phyloP scores from a whole-genome alignment of 2,888 invertebrate species.

The Xylota sylvarum region DNA sequence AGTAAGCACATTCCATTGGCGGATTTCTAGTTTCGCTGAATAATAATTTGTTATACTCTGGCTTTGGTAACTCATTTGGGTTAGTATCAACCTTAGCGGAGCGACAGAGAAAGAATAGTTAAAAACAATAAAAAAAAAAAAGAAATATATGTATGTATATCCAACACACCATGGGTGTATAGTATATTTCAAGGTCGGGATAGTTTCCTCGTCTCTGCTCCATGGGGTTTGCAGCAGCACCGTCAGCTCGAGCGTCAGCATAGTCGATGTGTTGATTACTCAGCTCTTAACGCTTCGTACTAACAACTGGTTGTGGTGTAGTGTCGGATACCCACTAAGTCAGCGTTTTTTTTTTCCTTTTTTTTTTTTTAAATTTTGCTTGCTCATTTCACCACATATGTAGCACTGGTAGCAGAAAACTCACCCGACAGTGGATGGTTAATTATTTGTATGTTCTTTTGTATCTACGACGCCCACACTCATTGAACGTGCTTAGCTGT shows the following conservation, averaged over 20 bases:
- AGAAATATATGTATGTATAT: background rate
- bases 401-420: constrained; percentile 17
- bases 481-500: background rate
- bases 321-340: constrained; percentile 18
- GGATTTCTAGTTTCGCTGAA: constrained; percentile 64
- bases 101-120: constrained; percentile 11
- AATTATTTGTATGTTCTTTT: constrained; percentile 34
- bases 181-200: constrained; percentile 68
- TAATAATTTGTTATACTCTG: constrained; percentile 35
- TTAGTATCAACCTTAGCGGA: constrained; percentile 3
- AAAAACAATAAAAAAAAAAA: background rate
- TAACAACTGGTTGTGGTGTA: constrained; percentile 66
- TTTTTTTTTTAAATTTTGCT: constrained; percentile 9
- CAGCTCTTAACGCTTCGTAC: constrained; percentile 58
- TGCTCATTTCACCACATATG: constrained; percentile 44
- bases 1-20: constrained; percentile 60
- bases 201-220: constrained; percentile 45
- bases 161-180: constrained; percentile 18
- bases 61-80: constrained; percentile 34
- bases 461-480: constrained; percentile 42
- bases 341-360: constrained; percentile 6
- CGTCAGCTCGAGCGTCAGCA: constrained; percentile 23
- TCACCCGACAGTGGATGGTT: constrained; percentile 35
- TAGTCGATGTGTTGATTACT: constrained; percentile 66
- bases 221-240: constrained; percentile 25